A percentile compares a stretch with the other conserved stretches of the same genome.
These are phyloP conservation scores for Lysandra bellargus DNA, from an alignment of 2,888 invertebrate genomes.

Conservation along the genomic window DNA sequence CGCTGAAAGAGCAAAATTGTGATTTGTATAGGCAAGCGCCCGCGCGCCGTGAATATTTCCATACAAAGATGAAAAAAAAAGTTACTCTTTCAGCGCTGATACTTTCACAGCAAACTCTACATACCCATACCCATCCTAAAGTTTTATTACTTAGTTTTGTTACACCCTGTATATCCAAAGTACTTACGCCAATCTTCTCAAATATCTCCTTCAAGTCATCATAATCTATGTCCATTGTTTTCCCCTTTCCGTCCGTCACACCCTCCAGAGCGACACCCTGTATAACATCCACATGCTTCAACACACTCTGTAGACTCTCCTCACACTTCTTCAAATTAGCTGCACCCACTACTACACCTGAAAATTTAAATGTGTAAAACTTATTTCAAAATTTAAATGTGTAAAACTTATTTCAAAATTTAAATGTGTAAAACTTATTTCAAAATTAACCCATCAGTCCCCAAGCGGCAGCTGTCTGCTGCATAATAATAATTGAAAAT, in stretches of 20 bases:
- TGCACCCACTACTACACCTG: conserved; percentile 89
- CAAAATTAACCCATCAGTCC: too few species aligned
- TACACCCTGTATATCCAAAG: neutral
- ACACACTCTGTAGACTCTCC: conserved; percentile 81
- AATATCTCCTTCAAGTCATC: conserved; percentile 82
- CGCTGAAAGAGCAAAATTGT: too few species aligned
- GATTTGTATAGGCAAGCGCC: too few species aligned
- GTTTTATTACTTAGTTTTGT: too few species aligned
- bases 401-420: conserved; percentile 42
- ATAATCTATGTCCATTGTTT: conserved; percentile 68
- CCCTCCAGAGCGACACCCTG: conserved; percentile 91
- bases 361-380: conserved; percentile 40
- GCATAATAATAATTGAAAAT: too few species aligned
- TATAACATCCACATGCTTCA: conserved; percentile 78
- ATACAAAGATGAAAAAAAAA: too few species aligned
- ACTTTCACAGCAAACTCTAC: too few species aligned
- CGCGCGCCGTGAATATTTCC: too few species aligned
- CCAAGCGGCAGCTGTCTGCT: too few species aligned
- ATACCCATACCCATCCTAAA: too few species aligned
- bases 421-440: neutral
- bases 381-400: neutral
- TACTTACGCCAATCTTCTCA: conserved; percentile 81
- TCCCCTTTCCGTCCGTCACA: conserved; percentile 86
- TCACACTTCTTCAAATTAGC: conserved; percentile 83
- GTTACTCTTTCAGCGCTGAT: too few species aligned